Evolutionary conservation across 1,140 invertebrate genomes (phyloP).

Genomic region (Scaptomyza hsui): DNA sequence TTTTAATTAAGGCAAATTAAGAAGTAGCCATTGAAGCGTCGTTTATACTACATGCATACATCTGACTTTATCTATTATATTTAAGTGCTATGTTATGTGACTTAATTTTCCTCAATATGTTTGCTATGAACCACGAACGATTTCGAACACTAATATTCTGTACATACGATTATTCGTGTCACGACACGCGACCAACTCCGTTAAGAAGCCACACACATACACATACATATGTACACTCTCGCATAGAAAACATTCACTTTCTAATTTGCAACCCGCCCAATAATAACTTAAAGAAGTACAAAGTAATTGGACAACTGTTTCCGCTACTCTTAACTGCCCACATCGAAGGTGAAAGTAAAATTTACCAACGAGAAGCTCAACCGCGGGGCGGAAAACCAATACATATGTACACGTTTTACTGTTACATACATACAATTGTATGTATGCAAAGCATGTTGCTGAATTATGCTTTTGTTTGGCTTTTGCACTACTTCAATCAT

Average conservation of each 20-base stretch:
- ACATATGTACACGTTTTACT: background rate
- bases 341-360: constrained; percentile 77
- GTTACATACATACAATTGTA: background rate
- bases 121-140: too few relatives aligned
- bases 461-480: constrained; percentile 36
- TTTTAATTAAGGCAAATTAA: constrained; percentile 51
- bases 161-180: too few relatives aligned
- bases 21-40: background rate
- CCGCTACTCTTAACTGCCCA: constrained; percentile 54
- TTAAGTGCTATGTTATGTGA: too few relatives aligned
- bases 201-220: constrained; percentile 4
- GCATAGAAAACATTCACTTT: constrained; percentile 47
- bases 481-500: constrained; percentile 40
- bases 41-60: too few relatives aligned
- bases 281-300: constrained; percentile 53
- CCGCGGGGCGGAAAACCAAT: constrained; percentile 30
- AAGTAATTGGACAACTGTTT: constrained; percentile 55
- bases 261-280: constrained; percentile 61
- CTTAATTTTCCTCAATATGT: too few relatives aligned
- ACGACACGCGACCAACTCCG: too few relatives aligned
- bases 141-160: too few relatives aligned
- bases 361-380: constrained; percentile 44
- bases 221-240: background rate
- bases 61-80: too few relatives aligned
- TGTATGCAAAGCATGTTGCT: constrained; percentile 39